Evolutionary conservation across 1,140 invertebrate genomes (phyloP).

Genomic region (Aleiodes sp.): DNA sequence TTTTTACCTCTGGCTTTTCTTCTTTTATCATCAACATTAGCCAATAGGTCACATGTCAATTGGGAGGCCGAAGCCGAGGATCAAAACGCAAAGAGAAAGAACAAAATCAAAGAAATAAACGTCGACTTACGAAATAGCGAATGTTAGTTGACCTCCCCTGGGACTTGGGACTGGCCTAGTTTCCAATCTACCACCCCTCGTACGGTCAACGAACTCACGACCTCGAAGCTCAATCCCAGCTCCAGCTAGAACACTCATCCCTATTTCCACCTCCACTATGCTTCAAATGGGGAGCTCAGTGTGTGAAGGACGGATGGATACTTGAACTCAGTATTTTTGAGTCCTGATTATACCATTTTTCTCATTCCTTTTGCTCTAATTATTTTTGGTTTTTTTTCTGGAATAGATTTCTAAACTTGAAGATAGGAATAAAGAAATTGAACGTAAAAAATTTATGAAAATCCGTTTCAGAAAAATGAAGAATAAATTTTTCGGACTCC

Average conservation of each 20-base stretch:
- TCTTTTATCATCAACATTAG: too few species aligned
- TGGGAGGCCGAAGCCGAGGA: not conserved
- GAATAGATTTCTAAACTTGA: too few species aligned
- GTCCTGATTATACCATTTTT: not conserved
- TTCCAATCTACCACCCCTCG: conserved; percentile 51
- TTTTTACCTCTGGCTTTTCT: too few species aligned
- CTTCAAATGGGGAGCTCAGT: too few species aligned
- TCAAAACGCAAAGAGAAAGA: not conserved
- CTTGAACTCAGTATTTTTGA: not conserved
- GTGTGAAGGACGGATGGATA: not conserved
- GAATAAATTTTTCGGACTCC: too few species aligned
- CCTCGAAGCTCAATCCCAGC: conserved; percentile 51
- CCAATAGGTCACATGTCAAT: not conserved
- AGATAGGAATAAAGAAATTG: too few species aligned
- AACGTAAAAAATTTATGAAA: too few species aligned
- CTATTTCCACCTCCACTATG: not conserved
- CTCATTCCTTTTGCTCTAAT: too few species aligned
- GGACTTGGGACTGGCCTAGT: conserved; percentile 1
- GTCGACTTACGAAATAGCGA: conserved; percentile 1
- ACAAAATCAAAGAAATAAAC: not conserved
- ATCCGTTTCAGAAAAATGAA: too few species aligned
- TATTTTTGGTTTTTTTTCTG: too few species aligned
- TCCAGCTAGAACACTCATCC: conserved; percentile 35
- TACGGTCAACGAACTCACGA: conserved; percentile 62
- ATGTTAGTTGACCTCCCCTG: not conserved